These are phyloP conservation scores for Notocelia uddmanniana DNA, from an alignment of 2,888 invertebrate genomes.

Conservation along the genomic window DNA sequence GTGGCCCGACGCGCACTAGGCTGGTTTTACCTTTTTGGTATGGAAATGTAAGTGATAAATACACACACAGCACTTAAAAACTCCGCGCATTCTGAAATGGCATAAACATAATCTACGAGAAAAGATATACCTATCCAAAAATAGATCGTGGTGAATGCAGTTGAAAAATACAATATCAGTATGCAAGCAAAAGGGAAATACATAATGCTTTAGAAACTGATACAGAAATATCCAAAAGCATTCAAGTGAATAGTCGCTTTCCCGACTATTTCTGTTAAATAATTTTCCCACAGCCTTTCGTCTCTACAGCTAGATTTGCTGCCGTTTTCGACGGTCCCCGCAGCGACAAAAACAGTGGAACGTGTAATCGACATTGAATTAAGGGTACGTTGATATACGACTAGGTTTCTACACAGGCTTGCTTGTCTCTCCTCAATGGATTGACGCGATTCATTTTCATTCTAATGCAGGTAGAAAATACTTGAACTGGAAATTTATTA, in stretches of 20 bases:
- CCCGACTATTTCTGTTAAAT: background rate
- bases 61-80: too few relatives aligned
- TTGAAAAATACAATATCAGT: background rate
- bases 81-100: too few relatives aligned
- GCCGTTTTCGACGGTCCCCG: constrained; percentile 7
- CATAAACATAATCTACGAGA: too few relatives aligned
- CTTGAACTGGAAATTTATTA: constrained; percentile 31
- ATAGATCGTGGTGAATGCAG: background rate
- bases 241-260: background rate
- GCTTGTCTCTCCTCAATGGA: constrained; percentile 26
- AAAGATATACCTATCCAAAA: background rate
- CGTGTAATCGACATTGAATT: constrained; percentile 39
- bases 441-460: constrained; percentile 34
- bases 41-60: too few relatives aligned
- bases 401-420: constrained; percentile 15
- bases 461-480: constrained; percentile 27
- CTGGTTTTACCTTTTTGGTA: too few relatives aligned
- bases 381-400: constrained; percentile 35
- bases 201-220: background rate
- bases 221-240: background rate
- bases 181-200: background rate
- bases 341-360: constrained; percentile 28
- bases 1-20: too few relatives aligned
- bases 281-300: background rate
- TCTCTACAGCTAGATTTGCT: background rate